phyloP scores from a whole-genome alignment of 2,797 vertebrate genomes.

The Enteromius treurensis region DNA sequence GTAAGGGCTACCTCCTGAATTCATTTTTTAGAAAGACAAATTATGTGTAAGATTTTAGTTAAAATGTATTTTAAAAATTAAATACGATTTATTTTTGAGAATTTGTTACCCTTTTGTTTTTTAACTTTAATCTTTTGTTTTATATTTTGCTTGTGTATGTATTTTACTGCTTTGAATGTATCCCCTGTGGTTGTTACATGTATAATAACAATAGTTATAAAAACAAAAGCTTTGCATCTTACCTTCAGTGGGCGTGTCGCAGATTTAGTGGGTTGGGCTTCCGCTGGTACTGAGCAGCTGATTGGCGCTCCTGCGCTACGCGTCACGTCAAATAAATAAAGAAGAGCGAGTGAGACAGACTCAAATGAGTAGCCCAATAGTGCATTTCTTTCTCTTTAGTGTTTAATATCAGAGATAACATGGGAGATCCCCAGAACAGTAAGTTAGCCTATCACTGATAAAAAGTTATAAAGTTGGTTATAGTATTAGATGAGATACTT shows the following conservation, averaged over 20 bases:
- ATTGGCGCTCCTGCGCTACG: neutral
- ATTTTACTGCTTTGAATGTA: too few relatives aligned
- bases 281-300: neutral
- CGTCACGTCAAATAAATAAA: slow-evolving; percentile 32
- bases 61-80: too few relatives aligned
- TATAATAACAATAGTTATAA: too few relatives aligned
- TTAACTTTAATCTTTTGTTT: too few relatives aligned
- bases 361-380: neutral
- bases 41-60: too few relatives aligned
- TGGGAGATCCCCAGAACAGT: slow-evolving; percentile 47
- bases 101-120: too few relatives aligned
- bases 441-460: slow-evolving; percentile 10
- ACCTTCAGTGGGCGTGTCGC: slow-evolving; percentile 14
- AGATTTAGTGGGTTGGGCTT: neutral
- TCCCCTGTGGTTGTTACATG: too few relatives aligned
- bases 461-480: neutral
- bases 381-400: neutral
- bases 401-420: slow-evolving; percentile 4
- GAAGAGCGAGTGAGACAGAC: slow-evolving; percentile 6
- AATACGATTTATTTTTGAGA: too few relatives aligned
- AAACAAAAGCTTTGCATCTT: too few relatives aligned
- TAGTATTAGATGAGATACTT: neutral
- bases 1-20: too few relatives aligned
- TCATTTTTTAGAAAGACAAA: too few relatives aligned
- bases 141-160: too few relatives aligned